Evolutionary conservation across 2,888 invertebrate genomes (phyloP), one percentile per base, ranked within the genome.

Genomic region (Amblyjoppa proteus): DNA sequence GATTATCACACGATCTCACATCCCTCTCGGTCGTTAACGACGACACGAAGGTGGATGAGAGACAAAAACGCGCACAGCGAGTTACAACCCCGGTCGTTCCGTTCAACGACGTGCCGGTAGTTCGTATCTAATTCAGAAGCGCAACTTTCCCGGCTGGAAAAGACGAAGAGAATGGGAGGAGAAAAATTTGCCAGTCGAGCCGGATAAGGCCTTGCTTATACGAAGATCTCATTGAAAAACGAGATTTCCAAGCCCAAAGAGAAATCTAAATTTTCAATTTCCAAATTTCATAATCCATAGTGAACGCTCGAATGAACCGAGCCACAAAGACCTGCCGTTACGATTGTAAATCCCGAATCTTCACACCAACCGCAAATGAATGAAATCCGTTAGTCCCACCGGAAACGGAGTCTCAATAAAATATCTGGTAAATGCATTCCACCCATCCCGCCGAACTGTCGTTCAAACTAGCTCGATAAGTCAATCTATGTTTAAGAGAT

Each of bases 21-120:
- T 83, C 51, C 56, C 20, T 49, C 73, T 66, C 45, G 64, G 25
- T 16, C 68, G 76, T 77, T 75, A 84, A 80, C 79, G 53, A 56
- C 45, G 70, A 45, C 64, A 25, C 56, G 56, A 6, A 70, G 64
- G 70, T 70, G 41, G 28, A 53, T 25, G 25, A 53, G 49, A 76
- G n/a, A 41, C 41, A 49, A 68, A 49, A 68, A 75, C 64, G 64
- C 34, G 70, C 38, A 49, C 56, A 61, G 20, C 6, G 56, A 20
- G 34, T n/a, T 56, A 34, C 45, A 58, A 49, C 16, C 16, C 38
- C 51, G 31, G 25, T 70, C 80, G 66, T 66, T 80, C 13, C 28
- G 64, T 58, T 56, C 66, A 76, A 80, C 73, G 58, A 77, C 84
- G 58, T 51, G 56, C 74, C 11, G 51, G 20, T 20, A 41, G 64